Evolutionary conservation across 2,797 vertebrate species (phyloP).

Genomic region (Enteromius afrohamiltoni): DNA sequence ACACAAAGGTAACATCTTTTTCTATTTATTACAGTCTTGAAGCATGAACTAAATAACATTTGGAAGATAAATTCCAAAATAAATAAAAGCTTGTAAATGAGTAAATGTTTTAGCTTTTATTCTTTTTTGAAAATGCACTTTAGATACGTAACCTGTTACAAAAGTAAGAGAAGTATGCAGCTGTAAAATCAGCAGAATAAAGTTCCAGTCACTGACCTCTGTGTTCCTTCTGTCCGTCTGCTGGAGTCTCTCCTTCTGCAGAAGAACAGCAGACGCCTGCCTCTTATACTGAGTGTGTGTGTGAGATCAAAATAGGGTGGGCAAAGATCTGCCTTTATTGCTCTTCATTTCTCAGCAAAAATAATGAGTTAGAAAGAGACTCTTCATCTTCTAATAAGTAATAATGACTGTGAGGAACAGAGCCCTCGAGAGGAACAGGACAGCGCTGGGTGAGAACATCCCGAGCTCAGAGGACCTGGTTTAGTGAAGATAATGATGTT

Average conservation of each 20-base stretch:
- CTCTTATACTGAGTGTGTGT: background rate
- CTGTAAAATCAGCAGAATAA: background rate
- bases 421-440: too few species aligned
- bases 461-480: background rate
- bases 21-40: background rate
- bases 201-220: constrained; percentile 1
- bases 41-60: background rate
- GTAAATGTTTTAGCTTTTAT: background rate
- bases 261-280: background rate
- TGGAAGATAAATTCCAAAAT: background rate
- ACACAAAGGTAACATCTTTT: background rate
- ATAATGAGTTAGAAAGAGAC: background rate
- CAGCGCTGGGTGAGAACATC: background rate
- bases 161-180: background rate
- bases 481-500: background rate
- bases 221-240: background rate
- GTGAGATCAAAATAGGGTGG: background rate
- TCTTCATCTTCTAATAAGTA: background rate
- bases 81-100: background rate
- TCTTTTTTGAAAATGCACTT: background rate
- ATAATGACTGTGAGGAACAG: background rate
- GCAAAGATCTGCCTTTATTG: background rate
- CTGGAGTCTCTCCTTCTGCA: constrained; percentile 3
- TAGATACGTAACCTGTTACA: background rate
- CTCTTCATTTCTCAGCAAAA: background rate